These are phyloP conservation scores for Argopecten irradians DNA, from an alignment of 1,140 invertebrate genomes.

Conservation along the genomic window DNA sequence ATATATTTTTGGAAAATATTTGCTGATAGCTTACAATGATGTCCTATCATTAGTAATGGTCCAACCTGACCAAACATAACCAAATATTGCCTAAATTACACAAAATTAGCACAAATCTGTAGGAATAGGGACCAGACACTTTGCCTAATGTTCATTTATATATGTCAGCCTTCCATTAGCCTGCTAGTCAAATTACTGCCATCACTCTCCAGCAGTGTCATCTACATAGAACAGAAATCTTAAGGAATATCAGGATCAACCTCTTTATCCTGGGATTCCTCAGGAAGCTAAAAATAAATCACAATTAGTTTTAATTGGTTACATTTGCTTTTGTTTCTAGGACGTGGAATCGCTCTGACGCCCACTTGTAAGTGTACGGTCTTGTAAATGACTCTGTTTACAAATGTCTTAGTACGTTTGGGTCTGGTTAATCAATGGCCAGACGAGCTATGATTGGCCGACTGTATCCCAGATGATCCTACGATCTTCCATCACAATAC, in stretches of 20 bases:
- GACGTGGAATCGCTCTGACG: not conserved
- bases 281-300: slow-evolving; percentile 22
- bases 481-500: not conserved
- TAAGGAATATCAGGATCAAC: not conserved
- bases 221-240: not conserved
- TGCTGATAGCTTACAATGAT: too few relatives aligned
- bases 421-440: not conserved
- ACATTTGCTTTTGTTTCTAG: slow-evolving; percentile 12
- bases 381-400: not conserved
- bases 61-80: not conserved
- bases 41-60: too few relatives aligned
- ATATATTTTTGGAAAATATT: too few relatives aligned
- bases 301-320: not conserved
- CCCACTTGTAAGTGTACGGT: not conserved
- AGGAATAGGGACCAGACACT: not conserved
- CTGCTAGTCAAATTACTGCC: not conserved
- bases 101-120: not conserved
- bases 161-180: slow-evolving; percentile 15
- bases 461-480: not conserved
- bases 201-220: not conserved
- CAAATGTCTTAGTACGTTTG: not conserved
- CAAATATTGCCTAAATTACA: not conserved
- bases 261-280: not conserved
- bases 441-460: not conserved
- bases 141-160: not conserved